Evolutionary conservation across 2,888 invertebrate genomes (phyloP), one percentile per base, ranked within the genome.

Genomic region (Dilophus febrilis): DNA sequence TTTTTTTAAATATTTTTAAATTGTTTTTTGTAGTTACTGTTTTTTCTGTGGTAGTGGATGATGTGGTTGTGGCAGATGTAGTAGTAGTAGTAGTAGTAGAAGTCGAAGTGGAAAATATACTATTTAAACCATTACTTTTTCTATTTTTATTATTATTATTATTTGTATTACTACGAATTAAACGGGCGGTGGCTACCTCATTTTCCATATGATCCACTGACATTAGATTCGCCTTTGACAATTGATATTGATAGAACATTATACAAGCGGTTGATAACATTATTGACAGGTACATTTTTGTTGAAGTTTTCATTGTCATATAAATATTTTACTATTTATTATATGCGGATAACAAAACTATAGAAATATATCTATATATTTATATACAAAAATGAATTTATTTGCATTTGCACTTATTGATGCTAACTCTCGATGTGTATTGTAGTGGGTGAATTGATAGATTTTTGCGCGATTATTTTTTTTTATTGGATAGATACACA

Each of bases 231-330:
- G 59, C 65, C 44, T 64, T 67, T 45, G 72, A 71, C 53, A 73
- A 59, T 52, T 74, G 72, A 55, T 74, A 75, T 57, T 76, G 75
- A 54, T 72, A 72, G 51, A 75, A 64, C 50, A 74, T 65, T 53
- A 75, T 65, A 55, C 71, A 72, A 47, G 68, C 66, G 53, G 72
- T 71, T 46, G 59, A 59, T 55, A 72, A 58, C 55, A 75, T 64
- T 56, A 72, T 68, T 50, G 74, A 64, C 59, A 74, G 65, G 66
- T 73, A 74, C 68, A 75, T 67, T 66, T 73, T 73, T 56, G 69
- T 65, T 50, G 69, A 67, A 54, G 68, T 66, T 57, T 64, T 68
- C 66, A 72, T 68, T 50, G 22, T 35, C 28, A 22, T 22, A 6
- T 22, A n/a, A n/a, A 22, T 22, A 6, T 6, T 22, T 6, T 22